These are phyloP conservation scores for Microctonus hyperodae DNA, from an alignment of 2,888 invertebrate species.

Conservation along the genomic window DNA sequence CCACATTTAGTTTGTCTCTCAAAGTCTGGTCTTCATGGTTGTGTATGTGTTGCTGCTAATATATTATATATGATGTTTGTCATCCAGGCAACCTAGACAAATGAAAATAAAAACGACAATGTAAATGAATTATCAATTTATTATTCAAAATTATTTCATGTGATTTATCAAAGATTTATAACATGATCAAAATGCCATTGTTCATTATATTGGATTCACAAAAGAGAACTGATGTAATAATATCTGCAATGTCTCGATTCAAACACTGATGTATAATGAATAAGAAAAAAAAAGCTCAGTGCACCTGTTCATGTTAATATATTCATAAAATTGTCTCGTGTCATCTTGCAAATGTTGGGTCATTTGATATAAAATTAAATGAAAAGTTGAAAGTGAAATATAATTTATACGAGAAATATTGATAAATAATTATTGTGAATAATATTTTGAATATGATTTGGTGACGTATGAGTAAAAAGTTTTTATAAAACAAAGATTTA, in stretches of 20 bases:
- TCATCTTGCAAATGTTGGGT: not conserved
- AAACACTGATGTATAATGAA: not conserved
- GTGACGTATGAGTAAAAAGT: too few species aligned
- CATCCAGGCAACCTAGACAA: not conserved
- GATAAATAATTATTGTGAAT: not conserved
- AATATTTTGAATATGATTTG: not conserved
- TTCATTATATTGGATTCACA: too few species aligned
- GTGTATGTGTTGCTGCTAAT: too few species aligned
- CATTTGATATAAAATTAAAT: not conserved
- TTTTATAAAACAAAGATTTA: too few species aligned
- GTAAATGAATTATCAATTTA: constrained; percentile 2
- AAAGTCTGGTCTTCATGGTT: constrained; percentile 3
- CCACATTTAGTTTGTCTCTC: constrained; percentile 1
- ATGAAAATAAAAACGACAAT: not conserved
- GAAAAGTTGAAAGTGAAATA: too few species aligned
- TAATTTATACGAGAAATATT: not conserved
- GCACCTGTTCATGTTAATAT: not conserved
- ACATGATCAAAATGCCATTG: too few species aligned
- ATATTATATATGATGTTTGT: not conserved
- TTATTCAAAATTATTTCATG: too few species aligned
- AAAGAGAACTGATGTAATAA: too few species aligned
- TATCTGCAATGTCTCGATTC: too few species aligned
- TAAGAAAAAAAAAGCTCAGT: not conserved
- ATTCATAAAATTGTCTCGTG: not conserved
- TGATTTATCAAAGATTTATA: too few species aligned